Conservation (phyloP, 1,140 invertebrate species). For the Bombus soroeensis region DNA sequence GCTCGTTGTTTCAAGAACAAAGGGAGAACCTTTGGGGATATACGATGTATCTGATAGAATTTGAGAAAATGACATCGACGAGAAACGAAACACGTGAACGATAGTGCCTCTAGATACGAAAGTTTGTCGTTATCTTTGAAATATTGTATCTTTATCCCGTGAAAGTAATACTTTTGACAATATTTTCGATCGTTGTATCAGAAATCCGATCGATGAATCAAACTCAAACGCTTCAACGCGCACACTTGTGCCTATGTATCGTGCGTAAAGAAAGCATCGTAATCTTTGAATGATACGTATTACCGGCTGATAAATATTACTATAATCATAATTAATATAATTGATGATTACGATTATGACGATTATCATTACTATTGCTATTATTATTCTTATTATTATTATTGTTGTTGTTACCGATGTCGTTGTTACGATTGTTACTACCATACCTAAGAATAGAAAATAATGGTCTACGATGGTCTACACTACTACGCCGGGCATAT, state of each 20-base stretch:
- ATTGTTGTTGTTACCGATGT: background rate
- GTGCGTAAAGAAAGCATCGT: conserved; percentile 38
- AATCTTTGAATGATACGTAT: conserved; percentile 42
- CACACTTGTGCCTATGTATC: conserved; percentile 37
- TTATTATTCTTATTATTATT: background rate
- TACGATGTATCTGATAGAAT: conserved; percentile 1
- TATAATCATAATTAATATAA: conserved; percentile 5
- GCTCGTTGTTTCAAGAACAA: background rate
- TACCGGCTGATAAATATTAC: conserved; percentile 43
- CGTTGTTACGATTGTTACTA: conserved; percentile 2
- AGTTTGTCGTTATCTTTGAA: conserved; percentile 53
- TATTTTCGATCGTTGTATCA: conserved; percentile 54
- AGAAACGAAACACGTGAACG: conserved; percentile 26
- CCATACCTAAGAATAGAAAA: background rate
- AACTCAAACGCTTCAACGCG: conserved; percentile 50
- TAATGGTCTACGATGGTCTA: background rate
- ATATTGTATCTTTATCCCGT: conserved; percentile 55
- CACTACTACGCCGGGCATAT: too few species aligned
- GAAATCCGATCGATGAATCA: conserved; percentile 30
- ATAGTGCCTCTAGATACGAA: conserved; percentile 67
- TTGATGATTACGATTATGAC: background rate
- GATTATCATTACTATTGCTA: conserved; percentile 18
- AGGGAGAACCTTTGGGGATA: background rate
- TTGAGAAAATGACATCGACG: background rate
- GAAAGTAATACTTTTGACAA: conserved; percentile 59